phyloP scores from a whole-genome alignment of 2,113 vertebrate genomes.

The Zapornia atra region DNA sequence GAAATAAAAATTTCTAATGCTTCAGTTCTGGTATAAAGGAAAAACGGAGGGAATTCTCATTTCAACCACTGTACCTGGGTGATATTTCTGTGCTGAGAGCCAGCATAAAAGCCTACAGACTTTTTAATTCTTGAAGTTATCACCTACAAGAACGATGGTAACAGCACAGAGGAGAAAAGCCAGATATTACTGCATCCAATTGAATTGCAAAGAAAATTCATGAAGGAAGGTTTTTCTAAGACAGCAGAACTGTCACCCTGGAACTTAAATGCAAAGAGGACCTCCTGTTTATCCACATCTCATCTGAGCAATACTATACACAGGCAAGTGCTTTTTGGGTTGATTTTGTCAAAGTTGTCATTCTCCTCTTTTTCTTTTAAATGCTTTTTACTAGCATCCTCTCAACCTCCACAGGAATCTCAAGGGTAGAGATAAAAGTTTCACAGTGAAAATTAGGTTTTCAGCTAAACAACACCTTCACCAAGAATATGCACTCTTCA shows the following conservation, averaged over 20 bases:
- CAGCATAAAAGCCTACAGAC: neutral
- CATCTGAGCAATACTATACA: neutral
- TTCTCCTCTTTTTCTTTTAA: neutral
- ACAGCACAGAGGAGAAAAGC: neutral
- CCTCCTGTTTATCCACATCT: neutral
- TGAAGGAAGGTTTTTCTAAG: neutral
- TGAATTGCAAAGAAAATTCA: slow-evolving; percentile 37
- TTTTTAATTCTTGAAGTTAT: slow-evolving; percentile 16
- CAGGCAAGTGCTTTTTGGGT: neutral
- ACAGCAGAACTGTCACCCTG: neutral
- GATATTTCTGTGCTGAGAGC: neutral
- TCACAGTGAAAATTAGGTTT: neutral
- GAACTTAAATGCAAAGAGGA: slow-evolving; percentile 7
- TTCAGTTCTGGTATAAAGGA: neutral
- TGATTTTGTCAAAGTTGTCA: slow-evolving; percentile 16
- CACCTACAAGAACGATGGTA: neutral
- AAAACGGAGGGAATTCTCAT: neutral
- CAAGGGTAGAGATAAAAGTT: neutral
- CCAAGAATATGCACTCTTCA: neutral
- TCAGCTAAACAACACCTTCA: neutral
- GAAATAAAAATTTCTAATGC: neutral
- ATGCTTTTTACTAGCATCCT: neutral
- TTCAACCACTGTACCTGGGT: neutral
- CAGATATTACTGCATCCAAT: neutral
- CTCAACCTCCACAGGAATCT: neutral